phyloP scores from a whole-genome alignment of 2,113 vertebrate species.

The Fulmarus glacialis region DNA sequence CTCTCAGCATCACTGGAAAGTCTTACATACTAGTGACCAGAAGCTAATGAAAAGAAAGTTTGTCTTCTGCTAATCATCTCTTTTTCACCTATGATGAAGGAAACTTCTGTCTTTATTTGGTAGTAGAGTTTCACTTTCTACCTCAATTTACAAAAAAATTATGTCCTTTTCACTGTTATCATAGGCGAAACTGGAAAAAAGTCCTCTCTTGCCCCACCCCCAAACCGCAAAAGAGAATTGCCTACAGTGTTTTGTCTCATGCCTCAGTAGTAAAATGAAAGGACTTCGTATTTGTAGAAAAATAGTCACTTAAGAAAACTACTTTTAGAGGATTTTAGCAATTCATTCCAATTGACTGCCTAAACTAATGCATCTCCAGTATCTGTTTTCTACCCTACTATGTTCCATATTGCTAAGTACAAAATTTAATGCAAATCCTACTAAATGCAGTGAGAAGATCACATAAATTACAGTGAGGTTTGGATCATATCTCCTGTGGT shows the following conservation, averaged over 20 bases:
- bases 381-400: neutral
- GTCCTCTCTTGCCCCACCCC: accelerated
- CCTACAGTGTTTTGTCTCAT: neutral
- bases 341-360: neutral
- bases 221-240: neutral
- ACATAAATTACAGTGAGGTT: neutral
- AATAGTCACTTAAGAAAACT: neutral
- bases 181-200: neutral
- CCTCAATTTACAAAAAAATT: neutral
- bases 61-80: neutral
- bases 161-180: neutral
- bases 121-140: neutral
- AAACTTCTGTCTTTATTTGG: neutral
- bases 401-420: neutral
- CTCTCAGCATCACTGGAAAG: neutral
- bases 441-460: neutral
- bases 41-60: neutral
- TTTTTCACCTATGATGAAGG: neutral
- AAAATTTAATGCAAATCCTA: conserved; percentile 29
- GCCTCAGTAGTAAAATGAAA: neutral
- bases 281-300: neutral
- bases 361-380: neutral
- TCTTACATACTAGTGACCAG: neutral
- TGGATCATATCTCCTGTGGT: neutral
- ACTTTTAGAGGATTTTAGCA: neutral